Conservation (phyloP, 2,113 vertebrate species). For the Corythornis cristatus region DNA sequence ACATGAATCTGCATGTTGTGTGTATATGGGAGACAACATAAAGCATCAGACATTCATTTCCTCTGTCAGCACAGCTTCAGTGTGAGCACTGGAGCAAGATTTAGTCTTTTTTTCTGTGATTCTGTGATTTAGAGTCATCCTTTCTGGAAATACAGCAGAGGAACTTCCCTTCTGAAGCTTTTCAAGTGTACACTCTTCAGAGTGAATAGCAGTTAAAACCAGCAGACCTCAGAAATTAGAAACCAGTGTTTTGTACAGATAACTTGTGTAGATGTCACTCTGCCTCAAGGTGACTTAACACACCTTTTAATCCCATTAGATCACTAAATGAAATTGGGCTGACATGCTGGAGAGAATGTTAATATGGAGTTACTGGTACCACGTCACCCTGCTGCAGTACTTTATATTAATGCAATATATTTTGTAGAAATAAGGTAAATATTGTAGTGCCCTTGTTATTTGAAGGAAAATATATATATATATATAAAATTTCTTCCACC, state of each 20-base stretch:
- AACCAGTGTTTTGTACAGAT: not conserved
- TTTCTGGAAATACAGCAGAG: not conserved
- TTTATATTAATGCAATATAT: not conserved
- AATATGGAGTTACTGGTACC: not conserved
- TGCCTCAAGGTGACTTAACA: not conserved
- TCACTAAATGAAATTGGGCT: not conserved
- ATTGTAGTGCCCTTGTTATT: not conserved
- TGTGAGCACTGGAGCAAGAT: not conserved
- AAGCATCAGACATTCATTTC: not conserved
- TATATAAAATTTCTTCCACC: not conserved
- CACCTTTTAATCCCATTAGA: accelerated
- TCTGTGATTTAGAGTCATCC: not conserved
- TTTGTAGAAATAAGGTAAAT: not conserved
- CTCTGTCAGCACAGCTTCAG: not conserved
- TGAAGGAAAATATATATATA: not conserved
- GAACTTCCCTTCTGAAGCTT: not conserved
- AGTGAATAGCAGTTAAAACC: not conserved
- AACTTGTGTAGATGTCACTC: not conserved
- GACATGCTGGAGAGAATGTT: not conserved
- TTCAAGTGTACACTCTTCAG: not conserved
- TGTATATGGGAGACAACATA: not conserved
- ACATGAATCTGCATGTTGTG: not conserved
- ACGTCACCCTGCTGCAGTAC: not conserved
- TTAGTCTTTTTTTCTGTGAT: too few relatives aligned
- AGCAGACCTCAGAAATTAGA: not conserved